Evolutionary conservation across 30 jellyfish, hydroid and myxozoan genomes (phyloP).

Genomic region (Morbakka virulenta): DNA sequence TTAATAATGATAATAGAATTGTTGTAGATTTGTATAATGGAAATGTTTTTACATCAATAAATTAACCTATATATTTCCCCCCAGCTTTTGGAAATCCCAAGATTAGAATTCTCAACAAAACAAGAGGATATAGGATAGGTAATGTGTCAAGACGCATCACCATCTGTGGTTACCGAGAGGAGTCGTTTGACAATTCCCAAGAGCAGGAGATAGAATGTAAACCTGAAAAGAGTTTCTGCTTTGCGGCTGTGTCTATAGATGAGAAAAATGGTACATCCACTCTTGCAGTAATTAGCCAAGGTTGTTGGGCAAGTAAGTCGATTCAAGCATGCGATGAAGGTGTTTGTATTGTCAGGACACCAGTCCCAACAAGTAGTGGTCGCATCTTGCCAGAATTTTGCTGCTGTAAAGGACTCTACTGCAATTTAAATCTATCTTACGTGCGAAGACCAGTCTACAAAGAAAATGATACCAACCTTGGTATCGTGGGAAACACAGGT

Average conservation of each 20-base stretch:
- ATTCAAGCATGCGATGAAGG: not conserved
- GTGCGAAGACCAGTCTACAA: not conserved
- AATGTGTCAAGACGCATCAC: not conserved
- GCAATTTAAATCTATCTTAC: conserved; percentile 44
- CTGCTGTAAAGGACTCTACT: conserved; percentile 56
- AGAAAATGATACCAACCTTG: not conserved
- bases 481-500: too few species aligned
- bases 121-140: not conserved
- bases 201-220: not conserved
- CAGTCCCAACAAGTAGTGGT: not conserved
- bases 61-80: too few species aligned
- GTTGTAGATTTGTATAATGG: too few species aligned
- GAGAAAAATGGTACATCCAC: not conserved
- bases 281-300: not conserved
- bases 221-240: not conserved
- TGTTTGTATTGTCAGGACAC: not conserved
- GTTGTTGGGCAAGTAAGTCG: not conserved
- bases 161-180: not conserved
- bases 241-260: not conserved
- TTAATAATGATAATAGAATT: too few species aligned
- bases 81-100: not conserved
- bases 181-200: not conserved
- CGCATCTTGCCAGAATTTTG: conserved; percentile 5
- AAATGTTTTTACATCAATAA: too few species aligned
- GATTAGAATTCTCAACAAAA: not conserved